phyloP scores from a whole-genome alignment of 1,140 invertebrate genomes.

The Micrasema minimum region DNA sequence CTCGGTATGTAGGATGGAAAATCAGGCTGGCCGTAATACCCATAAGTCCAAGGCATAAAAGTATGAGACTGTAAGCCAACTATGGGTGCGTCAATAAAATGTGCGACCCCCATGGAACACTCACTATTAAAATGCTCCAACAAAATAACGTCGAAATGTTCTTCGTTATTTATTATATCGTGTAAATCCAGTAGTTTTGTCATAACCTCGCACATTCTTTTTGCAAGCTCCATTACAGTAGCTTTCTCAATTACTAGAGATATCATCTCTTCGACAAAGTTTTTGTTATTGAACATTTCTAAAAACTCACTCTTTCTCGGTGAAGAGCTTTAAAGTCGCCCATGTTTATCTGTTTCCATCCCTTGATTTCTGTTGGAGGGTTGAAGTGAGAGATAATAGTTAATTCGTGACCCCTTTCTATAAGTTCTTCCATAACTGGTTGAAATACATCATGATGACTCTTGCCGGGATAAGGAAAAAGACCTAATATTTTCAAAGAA shows the following conservation, averaged over 20 bases:
- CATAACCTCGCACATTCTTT: constrained; percentile 59
- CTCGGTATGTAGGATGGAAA: constrained; percentile 72
- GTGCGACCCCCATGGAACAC: constrained; percentile 70
- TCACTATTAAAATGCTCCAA: constrained; percentile 74
- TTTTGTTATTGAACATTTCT: constrained; percentile 52
- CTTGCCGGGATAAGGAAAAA: constrained; percentile 74
- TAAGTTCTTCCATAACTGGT: constrained; percentile 72
- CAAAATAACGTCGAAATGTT: constrained; percentile 73
- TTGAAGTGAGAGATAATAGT: constrained; percentile 72
- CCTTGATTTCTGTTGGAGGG: constrained; percentile 57
- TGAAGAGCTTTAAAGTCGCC: constrained; percentile 56
- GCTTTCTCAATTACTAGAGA: constrained; percentile 30
- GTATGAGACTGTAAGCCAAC: constrained; percentile 69
- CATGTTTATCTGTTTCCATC: constrained; percentile 57
- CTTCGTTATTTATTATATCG: constrained; percentile 57
- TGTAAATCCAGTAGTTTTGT: constrained; percentile 58
- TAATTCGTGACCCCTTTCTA: constrained; percentile 72
- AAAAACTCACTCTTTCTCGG: constrained; percentile 58
- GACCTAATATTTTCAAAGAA: constrained; percentile 66
- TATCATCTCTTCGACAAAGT: constrained; percentile 4
- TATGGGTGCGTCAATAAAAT: constrained; percentile 64
- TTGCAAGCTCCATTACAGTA: constrained; percentile 55
- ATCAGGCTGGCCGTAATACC: constrained; percentile 68
- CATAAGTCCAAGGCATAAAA: constrained; percentile 69
- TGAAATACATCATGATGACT: constrained; percentile 79